A percentile compares a stretch with the other conserved stretches of the same genome.
These are phyloP conservation scores for Microcebus jonahi DNA, from an alignment of 2,113 vertebrate species.

Conservation along the genomic window DNA sequence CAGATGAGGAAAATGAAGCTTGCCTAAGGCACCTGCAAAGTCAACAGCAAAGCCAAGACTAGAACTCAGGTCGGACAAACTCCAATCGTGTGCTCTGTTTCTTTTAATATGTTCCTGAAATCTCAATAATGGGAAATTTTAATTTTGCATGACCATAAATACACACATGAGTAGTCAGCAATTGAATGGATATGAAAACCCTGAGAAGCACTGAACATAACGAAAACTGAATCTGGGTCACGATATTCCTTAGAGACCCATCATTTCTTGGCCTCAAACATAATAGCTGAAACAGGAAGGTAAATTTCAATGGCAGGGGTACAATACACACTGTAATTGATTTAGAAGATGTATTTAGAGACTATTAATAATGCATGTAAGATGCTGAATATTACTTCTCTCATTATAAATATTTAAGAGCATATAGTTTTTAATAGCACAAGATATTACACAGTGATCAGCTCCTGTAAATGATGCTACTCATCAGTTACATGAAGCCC, in stretches of 20 bases:
- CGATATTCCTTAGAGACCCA: background rate
- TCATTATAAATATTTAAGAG: conserved; percentile 79
- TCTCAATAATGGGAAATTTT: background rate
- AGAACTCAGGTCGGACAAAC: background rate
- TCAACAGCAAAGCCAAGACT: background rate
- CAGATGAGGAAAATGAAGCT: background rate
- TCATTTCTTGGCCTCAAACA: conserved; percentile 36
- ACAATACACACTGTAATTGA: conserved; percentile 58
- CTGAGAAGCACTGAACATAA: conserved; percentile 34
- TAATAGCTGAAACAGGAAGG: conserved; percentile 56
- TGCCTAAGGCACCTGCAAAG: background rate
- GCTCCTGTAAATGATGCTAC: background rate
- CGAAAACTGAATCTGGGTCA: conserved; percentile 66
- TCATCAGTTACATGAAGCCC: background rate
- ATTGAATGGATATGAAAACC: conserved; percentile 26
- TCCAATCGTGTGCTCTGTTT: background rate
- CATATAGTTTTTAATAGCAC: conserved; percentile 68
- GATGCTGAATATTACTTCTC: conserved; percentile 72
- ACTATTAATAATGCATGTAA: conserved; percentile 76
- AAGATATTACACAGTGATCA: conserved; percentile 33
- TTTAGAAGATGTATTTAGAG: conserved; percentile 75
- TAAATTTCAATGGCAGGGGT: conserved; percentile 53
- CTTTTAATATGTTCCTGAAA: conserved; percentile 40
- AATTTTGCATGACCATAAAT: conserved; percentile 26
- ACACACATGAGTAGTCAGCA: background rate